Evolutionary conservation across 2,797 vertebrate genomes (phyloP).

Genomic region (Neosilurus mollespiculum): DNA sequence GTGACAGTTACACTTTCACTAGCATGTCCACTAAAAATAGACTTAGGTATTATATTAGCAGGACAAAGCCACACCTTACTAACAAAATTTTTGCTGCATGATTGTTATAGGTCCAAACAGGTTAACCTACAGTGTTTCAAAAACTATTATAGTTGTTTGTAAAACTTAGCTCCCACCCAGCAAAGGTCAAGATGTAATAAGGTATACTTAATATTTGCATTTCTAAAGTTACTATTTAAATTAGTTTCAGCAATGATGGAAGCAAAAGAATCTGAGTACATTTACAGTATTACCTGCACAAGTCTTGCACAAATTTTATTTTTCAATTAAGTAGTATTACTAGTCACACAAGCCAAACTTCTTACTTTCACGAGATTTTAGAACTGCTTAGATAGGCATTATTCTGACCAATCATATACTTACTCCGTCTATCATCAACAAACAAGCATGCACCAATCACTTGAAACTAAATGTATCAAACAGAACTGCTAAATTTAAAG

Average conservation of each 20-base stretch:
- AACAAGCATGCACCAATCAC: not conserved
- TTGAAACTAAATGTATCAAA: not conserved
- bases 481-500: not conserved
- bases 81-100: not conserved
- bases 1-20: no score
- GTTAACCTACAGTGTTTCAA: not conserved
- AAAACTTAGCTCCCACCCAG: not conserved
- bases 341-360: not conserved
- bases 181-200: not conserved
- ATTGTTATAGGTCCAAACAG: not conserved
- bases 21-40: not conserved
- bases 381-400: not conserved
- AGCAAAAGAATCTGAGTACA: not conserved
- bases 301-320: not conserved
- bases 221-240: no score
- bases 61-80: not conserved
- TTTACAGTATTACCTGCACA: not conserved
- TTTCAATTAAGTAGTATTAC: no score
- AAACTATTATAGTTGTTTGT: not conserved
- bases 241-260: not conserved
- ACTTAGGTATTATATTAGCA: not conserved
- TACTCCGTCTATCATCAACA: not conserved
- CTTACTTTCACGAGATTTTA: not conserved
- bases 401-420: not conserved
- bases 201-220: not conserved